Evolutionary conservation across 2,888 invertebrate genomes (phyloP).

Genomic region (Lypha dubia): DNA sequence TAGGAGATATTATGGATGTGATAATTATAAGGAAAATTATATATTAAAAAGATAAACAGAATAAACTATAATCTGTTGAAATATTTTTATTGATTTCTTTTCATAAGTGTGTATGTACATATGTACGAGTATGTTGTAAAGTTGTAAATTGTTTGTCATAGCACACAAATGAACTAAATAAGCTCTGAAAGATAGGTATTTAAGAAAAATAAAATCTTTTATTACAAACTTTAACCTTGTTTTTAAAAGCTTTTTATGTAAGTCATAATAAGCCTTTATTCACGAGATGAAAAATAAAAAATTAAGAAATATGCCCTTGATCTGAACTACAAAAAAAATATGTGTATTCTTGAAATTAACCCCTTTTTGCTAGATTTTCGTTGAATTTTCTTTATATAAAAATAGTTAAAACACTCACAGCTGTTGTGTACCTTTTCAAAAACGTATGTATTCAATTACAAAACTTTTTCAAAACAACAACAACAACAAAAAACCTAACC

Average conservation of each 20-base stretch:
- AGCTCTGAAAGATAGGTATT: too few species aligned
- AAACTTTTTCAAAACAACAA: constrained; percentile 4
- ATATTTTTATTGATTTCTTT: constrained; percentile 1
- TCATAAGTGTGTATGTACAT: neutral
- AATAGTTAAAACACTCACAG: constrained; percentile 13
- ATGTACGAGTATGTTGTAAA: too few species aligned
- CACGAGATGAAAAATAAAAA: neutral
- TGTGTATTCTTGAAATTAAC: constrained; percentile 12
- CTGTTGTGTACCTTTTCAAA: constrained; percentile 13
- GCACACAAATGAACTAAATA: too few species aligned
- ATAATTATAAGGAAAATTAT: too few species aligned
- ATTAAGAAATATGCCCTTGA: constrained; percentile 3
- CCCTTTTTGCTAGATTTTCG: neutral
- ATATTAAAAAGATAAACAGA: too few species aligned
- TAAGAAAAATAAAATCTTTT: too few species aligned
- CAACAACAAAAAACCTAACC: neutral
- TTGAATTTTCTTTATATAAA: constrained; percentile 10
- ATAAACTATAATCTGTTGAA: neutral
- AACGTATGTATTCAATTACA: constrained; percentile 1
- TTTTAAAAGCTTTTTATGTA: too few species aligned
- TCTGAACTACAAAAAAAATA: neutral
- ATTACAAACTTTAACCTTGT: too few species aligned
- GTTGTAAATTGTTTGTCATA: neutral
- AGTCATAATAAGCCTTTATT: neutral
- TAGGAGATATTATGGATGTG: too few species aligned